phyloP scores from a whole-genome alignment of 2,113 vertebrate species.

The Hippopotamus amphibius region DNA sequence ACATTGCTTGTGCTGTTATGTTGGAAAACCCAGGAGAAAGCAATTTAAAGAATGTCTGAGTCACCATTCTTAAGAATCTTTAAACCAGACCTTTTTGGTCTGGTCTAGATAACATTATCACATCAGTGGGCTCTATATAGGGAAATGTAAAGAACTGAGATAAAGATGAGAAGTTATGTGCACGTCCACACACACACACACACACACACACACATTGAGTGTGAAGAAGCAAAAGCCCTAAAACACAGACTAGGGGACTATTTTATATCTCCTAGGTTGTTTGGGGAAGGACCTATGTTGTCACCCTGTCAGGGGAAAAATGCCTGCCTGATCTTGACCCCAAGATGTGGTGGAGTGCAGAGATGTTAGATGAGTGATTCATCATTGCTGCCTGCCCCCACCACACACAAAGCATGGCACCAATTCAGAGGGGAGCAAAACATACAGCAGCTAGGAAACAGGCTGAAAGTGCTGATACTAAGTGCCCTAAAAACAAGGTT shows the following conservation, averaged over 20 bases:
- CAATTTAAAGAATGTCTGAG: not conserved
- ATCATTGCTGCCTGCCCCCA: too few species aligned
- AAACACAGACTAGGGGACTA: not conserved
- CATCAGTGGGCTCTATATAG: not conserved
- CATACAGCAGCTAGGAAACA: not conserved
- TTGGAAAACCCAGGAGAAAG: not conserved
- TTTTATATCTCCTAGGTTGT: not conserved
- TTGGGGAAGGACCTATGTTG: not conserved
- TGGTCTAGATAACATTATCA: not conserved
- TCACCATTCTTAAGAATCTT: not conserved
- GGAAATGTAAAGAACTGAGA: not conserved
- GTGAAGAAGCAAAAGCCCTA: not conserved
- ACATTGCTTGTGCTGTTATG: not conserved
- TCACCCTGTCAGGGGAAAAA: not conserved
- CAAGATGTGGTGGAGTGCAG: not conserved
- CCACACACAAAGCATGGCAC: not conserved
- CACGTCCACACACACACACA: fast-evolving
- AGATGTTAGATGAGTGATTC: too few species aligned
- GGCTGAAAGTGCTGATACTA: not conserved
- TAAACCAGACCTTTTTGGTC: not conserved
- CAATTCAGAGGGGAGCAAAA: not conserved
- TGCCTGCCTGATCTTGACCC: not conserved
- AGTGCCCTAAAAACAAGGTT: not conserved
- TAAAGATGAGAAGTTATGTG: not conserved
- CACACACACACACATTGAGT: not conserved